phyloP scores from a whole-genome alignment of 2,797 vertebrate species.

The Poecilia wingei region DNA sequence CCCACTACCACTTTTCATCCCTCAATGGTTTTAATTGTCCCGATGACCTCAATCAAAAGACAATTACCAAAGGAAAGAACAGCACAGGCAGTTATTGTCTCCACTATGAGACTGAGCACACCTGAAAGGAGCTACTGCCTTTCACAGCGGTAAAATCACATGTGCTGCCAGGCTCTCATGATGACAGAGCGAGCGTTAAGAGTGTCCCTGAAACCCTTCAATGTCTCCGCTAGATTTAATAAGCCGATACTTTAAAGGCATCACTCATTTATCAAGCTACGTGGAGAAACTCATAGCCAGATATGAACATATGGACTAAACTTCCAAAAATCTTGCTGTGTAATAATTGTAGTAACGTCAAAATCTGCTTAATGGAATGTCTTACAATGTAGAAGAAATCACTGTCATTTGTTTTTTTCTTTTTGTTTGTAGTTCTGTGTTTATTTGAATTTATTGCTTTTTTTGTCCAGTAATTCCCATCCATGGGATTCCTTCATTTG shows the following conservation, averaged over 20 bases:
- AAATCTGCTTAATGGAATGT: constrained; percentile 10
- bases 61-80: constrained; percentile 90
- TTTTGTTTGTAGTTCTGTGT: neutral
- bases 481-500: neutral
- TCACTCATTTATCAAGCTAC: constrained; percentile 25
- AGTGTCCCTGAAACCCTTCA: constrained; percentile 60
- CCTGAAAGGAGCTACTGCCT: constrained; percentile 87
- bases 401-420: constrained; percentile 12
- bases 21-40: constrained; percentile 89
- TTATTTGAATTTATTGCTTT: neutral
- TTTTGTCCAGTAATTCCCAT: neutral
- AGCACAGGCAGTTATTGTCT: constrained; percentile 89
- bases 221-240: constrained; percentile 51
- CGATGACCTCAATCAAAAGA: constrained; percentile 98
- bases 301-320: constrained; percentile 5
- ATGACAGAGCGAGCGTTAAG: constrained; percentile 52
- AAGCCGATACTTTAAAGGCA: constrained; percentile 59
- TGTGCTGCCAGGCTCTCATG: constrained; percentile 66
- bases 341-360: neutral
- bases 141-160: constrained; percentile 82
- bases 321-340: neutral
- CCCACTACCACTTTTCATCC: constrained; percentile 81
- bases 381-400: constrained; percentile 51
- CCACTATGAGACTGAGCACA: constrained; percentile 84
- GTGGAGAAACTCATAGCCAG: constrained; percentile 48